Evolutionary conservation across 2,797 vertebrate genomes (phyloP), one percentile per base, ranked within the genome.

Genomic region (Fistularia commersonii): DNA sequence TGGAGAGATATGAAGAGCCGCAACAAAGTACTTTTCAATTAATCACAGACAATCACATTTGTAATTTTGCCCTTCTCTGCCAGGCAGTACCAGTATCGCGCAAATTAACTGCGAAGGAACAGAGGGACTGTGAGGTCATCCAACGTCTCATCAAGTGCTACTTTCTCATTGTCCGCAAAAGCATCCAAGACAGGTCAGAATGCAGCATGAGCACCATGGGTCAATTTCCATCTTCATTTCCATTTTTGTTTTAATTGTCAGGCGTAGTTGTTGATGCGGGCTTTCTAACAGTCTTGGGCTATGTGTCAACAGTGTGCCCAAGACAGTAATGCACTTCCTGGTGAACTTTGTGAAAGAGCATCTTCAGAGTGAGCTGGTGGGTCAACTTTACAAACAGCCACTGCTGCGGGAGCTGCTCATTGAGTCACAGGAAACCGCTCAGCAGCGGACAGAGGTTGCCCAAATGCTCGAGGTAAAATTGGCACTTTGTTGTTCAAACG

Each of bases 261-360:
- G 52, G 10, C 12, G 44, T 39, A 41, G 51, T 60, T 13, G 45
- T 47, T 54, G 40, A 47, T 51, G 9, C 45, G 41, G 49, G 48
- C 51, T 62, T 50, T 51, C 37, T 41, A 32, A 64, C 45, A 51
- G 33, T 49, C 48, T 41, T 4, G 8, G 39, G 52, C 12, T 62
- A 45, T 69, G 11, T 48, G 35, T 60, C 32, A 32, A 0, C 74
- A 93, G 92, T 33, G 92, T 93, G 14, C 92, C 92, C 44, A 93
- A 93, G 84, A 89, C 91, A 0, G 91, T 93, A 72, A 93, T 93
- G 92, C 90, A 93, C 75, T 93, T 93, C 77, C 83, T 93, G 74
- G 92, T 93, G 68, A 93, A 93, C 81, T 84, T 84, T 61, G 91
- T 93, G 69, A 93, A 93, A 69, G 92, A 93, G 72, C 89, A 89